Conservation (phyloP, 2,113 vertebrate genomes). For the Lontra canadensis region DNA sequence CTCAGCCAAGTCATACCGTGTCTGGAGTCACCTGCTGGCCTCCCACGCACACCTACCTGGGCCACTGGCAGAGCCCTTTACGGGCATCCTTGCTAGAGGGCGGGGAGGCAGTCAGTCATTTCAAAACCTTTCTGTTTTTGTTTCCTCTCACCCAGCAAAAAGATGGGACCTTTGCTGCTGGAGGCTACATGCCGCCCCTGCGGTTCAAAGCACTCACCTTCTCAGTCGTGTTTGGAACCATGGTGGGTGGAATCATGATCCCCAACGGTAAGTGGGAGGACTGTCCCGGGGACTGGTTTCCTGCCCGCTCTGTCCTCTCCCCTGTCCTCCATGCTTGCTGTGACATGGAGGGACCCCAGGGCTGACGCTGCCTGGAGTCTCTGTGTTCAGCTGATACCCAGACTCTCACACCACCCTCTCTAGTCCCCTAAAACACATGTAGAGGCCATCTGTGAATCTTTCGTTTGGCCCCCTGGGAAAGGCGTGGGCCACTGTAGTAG, state of each 20-base stretch:
- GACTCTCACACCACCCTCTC: neutral
- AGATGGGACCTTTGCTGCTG: slow-evolving; percentile 96
- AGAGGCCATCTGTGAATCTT: neutral
- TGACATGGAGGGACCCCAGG: neutral
- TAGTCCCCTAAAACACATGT: neutral
- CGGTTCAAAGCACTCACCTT: slow-evolving; percentile 96
- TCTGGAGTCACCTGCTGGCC: accelerated
- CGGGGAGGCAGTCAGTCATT: accelerated
- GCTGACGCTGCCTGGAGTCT: neutral
- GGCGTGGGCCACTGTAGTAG: neutral
- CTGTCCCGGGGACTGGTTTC: neutral
- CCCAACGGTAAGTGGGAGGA: slow-evolving; percentile 90
- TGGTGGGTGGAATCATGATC: slow-evolving; percentile 97
- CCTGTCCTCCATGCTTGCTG: neutral
- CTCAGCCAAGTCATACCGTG: accelerated
- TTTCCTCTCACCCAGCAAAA: slow-evolving; percentile 89
- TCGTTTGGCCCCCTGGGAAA: neutral
- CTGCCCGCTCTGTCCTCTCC: neutral
- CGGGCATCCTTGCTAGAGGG: accelerated
- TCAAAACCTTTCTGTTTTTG: neutral
- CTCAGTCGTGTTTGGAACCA: slow-evolving; percentile 96
- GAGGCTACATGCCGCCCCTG: slow-evolving; percentile 98
- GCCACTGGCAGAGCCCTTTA: neutral
- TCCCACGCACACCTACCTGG: accelerated
- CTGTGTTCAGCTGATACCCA: neutral